A percentile compares a stretch with the other conserved stretches of the same genome.
Conservation (phyloP, 2,888 invertebrate genomes). For the Lycia hirtaria region DNA sequence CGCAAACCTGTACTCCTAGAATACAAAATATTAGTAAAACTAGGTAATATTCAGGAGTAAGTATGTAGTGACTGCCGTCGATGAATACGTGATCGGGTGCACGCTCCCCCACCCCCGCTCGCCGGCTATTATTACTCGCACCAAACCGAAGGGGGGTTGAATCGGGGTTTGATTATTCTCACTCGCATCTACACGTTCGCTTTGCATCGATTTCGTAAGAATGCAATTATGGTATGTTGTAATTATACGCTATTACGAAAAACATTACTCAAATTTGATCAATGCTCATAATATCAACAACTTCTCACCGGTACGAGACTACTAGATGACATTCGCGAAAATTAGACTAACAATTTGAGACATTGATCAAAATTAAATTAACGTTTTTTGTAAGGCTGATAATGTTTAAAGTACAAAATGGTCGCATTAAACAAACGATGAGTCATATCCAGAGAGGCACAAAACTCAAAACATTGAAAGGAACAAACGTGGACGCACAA, state of each 20-base stretch:
- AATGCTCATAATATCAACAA: no score
- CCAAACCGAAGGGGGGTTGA: conserved; percentile 66
- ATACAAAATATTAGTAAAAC: conserved; percentile 29
- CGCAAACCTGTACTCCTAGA: conserved; percentile 35
- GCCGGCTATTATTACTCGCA: conserved; percentile 72
- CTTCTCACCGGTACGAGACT: no score
- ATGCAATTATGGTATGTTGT: no score
- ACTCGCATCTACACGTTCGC: conserved; percentile 81
- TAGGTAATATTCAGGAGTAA: conserved; percentile 45
- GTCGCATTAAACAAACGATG: conserved; percentile 3
- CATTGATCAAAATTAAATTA: no score
- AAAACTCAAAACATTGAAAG: conserved; percentile 7
- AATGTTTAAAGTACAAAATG: not conserved
- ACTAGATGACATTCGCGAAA: no score
- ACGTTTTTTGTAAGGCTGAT: no score
- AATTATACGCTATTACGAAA: no score
- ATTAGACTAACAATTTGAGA: no score
- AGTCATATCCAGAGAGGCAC: conserved; percentile 1
- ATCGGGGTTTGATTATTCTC: conserved; percentile 78
- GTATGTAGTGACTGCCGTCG: conserved; percentile 50
- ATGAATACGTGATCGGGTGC: conserved; percentile 65
- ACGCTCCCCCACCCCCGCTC: conserved; percentile 58
- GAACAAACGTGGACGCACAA: conserved; percentile 21
- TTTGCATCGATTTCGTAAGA: conserved; percentile 73
- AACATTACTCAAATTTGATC: no score